Base-by-base conservation (phyloP, 2,113 vertebrate species). In the Epinephelus fuscoguttatus region DNA sequence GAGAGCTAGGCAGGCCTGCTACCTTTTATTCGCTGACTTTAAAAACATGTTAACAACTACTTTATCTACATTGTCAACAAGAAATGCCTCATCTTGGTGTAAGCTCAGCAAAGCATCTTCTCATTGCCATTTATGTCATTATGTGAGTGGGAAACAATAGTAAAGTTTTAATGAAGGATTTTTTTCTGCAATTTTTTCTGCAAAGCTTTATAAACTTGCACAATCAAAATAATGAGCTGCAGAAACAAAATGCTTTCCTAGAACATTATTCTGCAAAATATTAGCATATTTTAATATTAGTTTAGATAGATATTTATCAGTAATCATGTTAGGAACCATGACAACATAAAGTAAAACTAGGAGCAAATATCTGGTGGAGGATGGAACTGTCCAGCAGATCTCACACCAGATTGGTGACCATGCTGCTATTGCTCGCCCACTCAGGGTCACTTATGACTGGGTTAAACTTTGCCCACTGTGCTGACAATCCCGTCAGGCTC, bases 401-500 rank as follows among this genome's bases (percentile, higher is more conserved):
- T 84, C 19, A 21, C 8, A 33, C 50, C 74, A 78, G 81, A 84
- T 42, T 80, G 68, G 55, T 62, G 53, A 80, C 67, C 68, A 80
- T 37, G 84, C 53, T 73, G 78, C 57, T 59, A 52, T 69, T 82
- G 81, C 25, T 53, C 52, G 53, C 68, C 55, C 76, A 77, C 80
- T 77, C 30, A 11, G 10, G 80, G 64, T 80, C 74, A 71, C 70
- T 71, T 12, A 78, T 69, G 71, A 86, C 64, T 71, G 49, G 72
- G 84, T 69, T 80, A 37, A 75, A 80, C 81, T 75, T 72, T 82
- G 61, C 47, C 49, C 68, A 30, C 62, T 75, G 52, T 40, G 13
- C 45, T 0, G 33, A 69, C 25, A 45, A 53, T 72, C 66, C 37
- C 42, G 30, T 71, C 71, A 74, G 76, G 33, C 71, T 76, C 53